A percentile compares a stretch with the other conserved stretches of the same genome.
phyloP scores from a whole-genome alignment of 2,797 vertebrate species.

The Leptoclinus maculatus region DNA sequence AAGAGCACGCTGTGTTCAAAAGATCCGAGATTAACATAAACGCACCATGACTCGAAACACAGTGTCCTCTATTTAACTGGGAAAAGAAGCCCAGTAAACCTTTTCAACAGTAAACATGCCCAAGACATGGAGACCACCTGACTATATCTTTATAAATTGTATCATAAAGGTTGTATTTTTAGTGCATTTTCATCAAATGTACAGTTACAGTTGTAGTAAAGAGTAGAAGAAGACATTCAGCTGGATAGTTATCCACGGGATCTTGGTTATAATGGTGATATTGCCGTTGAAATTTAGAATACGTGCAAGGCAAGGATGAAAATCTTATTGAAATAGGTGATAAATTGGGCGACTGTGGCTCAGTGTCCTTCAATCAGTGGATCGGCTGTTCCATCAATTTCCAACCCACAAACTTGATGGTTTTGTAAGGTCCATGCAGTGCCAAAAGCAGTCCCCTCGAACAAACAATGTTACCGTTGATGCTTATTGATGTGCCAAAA shows the following conservation, averaged over 20 bases:
- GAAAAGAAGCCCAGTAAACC: too few relatives aligned
- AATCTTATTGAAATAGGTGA: neutral
- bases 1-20: too few relatives aligned
- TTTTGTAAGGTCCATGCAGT: neutral
- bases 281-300: neutral
- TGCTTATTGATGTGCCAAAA: constrained; percentile 27
- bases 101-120: too few relatives aligned
- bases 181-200: neutral
- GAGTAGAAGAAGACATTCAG: neutral
- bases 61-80: too few relatives aligned
- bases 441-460: neutral
- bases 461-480: constrained; percentile 10
- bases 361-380: neutral
- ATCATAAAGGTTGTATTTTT: neutral
- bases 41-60: too few relatives aligned
- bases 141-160: too few relatives aligned
- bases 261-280: neutral
- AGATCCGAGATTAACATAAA: too few relatives aligned
- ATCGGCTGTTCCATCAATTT: neutral
- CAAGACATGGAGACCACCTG: too few relatives aligned
- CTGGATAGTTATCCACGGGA: neutral
- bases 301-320: neutral
- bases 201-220: neutral
- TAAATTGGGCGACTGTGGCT: neutral
- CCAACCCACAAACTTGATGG: constrained; percentile 8